These are phyloP conservation scores for Psittacus erithacus DNA, from an alignment of 2,113 vertebrate species.

Conservation along the genomic window DNA sequence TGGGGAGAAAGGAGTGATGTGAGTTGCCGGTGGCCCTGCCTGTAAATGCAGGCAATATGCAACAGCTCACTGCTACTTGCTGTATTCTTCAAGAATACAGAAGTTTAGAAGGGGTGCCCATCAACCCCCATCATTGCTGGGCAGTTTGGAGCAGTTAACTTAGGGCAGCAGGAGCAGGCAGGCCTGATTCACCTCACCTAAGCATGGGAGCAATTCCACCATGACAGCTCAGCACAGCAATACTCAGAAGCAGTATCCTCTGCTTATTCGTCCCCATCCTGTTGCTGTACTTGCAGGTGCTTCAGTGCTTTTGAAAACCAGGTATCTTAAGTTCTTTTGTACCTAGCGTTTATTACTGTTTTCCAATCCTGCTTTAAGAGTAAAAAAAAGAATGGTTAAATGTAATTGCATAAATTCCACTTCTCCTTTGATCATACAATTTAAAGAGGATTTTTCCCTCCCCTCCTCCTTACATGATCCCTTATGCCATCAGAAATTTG, in stretches of 20 bases:
- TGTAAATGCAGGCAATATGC: neutral
- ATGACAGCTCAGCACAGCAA: neutral
- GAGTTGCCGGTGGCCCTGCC: neutral
- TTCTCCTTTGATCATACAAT: neutral
- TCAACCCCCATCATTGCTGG: neutral
- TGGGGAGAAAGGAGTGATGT: neutral
- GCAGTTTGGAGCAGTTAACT: neutral
- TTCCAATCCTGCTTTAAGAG: neutral
- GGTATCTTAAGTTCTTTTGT: neutral
- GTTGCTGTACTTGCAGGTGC: neutral
- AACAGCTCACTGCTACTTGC: neutral
- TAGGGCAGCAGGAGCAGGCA: rapidly evolving
- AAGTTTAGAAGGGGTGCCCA: neutral
- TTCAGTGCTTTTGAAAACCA: neutral
- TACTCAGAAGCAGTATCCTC: neutral
- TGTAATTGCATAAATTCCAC: neutral
- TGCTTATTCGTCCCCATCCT: neutral
- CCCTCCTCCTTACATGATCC: neutral
- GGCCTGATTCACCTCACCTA: neutral
- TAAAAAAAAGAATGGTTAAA: neutral
- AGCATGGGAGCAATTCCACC: rapidly evolving
- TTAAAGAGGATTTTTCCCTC: neutral
- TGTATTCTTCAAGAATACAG: neutral
- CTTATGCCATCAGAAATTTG: neutral
- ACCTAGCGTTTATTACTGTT: neutral